These are phyloP conservation scores for Phylloscopus trochiloides DNA, from an alignment of 2,113 vertebrate species.

Conservation along the genomic window DNA sequence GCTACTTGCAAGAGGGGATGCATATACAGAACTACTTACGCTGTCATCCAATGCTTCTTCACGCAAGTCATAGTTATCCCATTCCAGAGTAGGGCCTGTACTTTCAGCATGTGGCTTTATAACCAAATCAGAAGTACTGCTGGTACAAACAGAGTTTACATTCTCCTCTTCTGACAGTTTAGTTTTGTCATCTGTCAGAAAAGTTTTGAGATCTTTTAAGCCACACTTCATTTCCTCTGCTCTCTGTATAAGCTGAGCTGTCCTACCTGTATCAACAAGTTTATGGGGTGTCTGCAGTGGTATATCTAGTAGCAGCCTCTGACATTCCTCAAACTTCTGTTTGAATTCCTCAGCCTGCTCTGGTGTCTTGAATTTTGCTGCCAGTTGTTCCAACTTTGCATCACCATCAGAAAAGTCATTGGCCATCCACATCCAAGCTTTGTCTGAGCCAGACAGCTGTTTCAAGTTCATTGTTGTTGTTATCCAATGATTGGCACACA, in stretches of 20 bases:
- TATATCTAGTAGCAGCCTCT: constrained; percentile 90
- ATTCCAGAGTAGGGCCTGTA: constrained; percentile 86
- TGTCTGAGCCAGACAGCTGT: constrained; percentile 90
- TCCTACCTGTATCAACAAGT: constrained; percentile 89
- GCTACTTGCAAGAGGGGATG: constrained; percentile 84
- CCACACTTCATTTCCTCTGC: constrained; percentile 97
- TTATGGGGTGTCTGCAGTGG: constrained; percentile 97
- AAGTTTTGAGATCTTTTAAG: constrained; percentile 93
- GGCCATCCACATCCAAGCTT: constrained; percentile 96
- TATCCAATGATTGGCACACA: constrained; percentile 98
- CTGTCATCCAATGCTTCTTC: constrained; percentile 86
- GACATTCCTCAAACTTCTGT: constrained; percentile 93
- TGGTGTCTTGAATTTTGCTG: constrained; percentile 93
- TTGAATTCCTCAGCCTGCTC: constrained; percentile 95
- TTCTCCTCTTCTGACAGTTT: constrained; percentile 81
- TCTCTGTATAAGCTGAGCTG: constrained; percentile 93
- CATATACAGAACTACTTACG: constrained; percentile 82
- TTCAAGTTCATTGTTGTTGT: constrained; percentile 97
- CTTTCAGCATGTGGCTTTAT: constrained; percentile 79
- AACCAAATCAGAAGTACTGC: constrained; percentile 62
- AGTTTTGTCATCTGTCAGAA: constrained; percentile 88
- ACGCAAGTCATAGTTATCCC: constrained; percentile 91
- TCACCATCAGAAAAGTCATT: constrained; percentile 95
- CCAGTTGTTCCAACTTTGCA: constrained; percentile 87
- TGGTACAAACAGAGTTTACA: constrained; percentile 26